phyloP scores from a whole-genome alignment of 2,888 invertebrate genomes.

The Chirona hameri region DNA sequence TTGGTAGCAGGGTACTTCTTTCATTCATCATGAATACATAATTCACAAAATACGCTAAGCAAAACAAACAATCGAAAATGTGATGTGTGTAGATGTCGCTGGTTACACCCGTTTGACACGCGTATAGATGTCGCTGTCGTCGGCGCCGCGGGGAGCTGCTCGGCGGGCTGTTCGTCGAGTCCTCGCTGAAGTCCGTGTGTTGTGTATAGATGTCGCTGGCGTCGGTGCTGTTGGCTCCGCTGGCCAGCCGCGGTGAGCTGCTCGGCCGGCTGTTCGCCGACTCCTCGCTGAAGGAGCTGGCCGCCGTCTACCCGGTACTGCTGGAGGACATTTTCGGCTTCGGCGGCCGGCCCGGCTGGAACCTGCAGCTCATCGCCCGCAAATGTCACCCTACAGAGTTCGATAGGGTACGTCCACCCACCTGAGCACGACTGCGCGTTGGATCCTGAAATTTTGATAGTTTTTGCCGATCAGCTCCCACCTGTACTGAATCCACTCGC shows the following conservation, averaged over 20 bases:
- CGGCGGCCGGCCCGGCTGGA: conserved; percentile 63
- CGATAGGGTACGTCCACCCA: conserved; percentile 50
- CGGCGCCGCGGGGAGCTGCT: no score
- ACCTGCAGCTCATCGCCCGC: conserved; percentile 64
- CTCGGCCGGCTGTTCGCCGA: background rate
- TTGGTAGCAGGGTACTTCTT: no score
- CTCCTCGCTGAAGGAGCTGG: conserved; percentile 58
- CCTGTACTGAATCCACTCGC: no score
- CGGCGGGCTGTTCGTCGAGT: background rate
- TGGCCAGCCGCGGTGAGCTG: background rate
- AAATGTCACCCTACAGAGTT: conserved; percentile 60
- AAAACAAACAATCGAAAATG: background rate
- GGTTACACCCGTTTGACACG: background rate
- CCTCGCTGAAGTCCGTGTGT: background rate
- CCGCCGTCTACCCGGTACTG: conserved; percentile 69
- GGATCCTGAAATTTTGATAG: no score
- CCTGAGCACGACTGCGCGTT: no score
- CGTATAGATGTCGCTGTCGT: no score
- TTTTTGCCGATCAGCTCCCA: no score
- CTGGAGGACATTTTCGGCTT: conserved; percentile 75
- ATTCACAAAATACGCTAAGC: no score
- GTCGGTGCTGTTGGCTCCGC: background rate
- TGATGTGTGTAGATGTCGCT: background rate
- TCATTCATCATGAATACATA: no score
- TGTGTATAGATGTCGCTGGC: background rate